phyloP scores from a whole-genome alignment of 92 coral and sea anemone species.

The Palythoa caribaeorum region DNA sequence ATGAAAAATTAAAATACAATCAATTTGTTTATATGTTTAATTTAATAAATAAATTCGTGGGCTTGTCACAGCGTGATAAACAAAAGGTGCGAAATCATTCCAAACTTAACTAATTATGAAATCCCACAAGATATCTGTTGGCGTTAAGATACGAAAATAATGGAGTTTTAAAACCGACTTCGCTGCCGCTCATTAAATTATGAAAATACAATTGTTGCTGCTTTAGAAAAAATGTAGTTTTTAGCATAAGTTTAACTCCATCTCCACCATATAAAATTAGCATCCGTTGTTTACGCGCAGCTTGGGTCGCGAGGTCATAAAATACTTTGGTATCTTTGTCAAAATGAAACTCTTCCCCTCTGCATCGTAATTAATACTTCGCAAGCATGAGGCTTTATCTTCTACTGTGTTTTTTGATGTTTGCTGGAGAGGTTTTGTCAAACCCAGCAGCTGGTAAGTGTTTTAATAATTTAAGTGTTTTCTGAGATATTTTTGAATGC shows the following conservation, averaged over 20 bases:
- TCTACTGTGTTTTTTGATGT: constrained; percentile 1
- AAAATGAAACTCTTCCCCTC: background rate
- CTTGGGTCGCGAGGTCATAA: constrained; percentile 9
- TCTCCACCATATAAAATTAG: background rate
- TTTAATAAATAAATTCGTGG: background rate
- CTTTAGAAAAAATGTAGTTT: background rate
- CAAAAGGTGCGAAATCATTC: background rate
- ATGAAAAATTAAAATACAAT: background rate
- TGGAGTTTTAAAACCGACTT: background rate
- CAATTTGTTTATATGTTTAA: background rate
- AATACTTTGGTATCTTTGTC: constrained; percentile 8
- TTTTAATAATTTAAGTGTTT: background rate
- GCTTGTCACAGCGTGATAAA: background rate
- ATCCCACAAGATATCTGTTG: background rate
- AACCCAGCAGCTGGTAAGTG: background rate
- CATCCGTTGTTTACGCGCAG: background rate
- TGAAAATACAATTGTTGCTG: background rate
- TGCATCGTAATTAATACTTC: constrained; percentile 1
- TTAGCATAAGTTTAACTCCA: background rate
- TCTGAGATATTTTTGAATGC: background rate
- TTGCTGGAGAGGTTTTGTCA: background rate
- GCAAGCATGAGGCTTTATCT: background rate
- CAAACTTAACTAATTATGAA: background rate
- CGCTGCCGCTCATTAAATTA: background rate
- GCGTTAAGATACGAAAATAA: background rate